phyloP scores from a whole-genome alignment of 2,888 invertebrate genomes.

The Agapostemon virescens region DNA sequence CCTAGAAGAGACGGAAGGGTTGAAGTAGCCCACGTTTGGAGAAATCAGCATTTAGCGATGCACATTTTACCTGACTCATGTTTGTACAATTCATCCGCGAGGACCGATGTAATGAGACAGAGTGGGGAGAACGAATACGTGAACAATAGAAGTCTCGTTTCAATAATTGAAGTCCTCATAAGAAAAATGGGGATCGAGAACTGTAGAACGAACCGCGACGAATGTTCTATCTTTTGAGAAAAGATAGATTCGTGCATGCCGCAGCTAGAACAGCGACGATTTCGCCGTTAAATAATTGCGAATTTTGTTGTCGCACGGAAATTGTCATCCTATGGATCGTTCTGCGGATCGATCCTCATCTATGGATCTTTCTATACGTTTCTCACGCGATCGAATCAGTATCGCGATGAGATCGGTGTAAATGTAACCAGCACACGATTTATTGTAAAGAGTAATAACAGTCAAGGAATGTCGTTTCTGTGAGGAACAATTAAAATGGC shows the following conservation, averaged over 20 bases:
- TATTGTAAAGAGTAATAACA: slow-evolving; percentile 39
- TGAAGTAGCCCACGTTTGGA: slow-evolving; percentile 13
- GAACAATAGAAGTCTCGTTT: slow-evolving; percentile 18
- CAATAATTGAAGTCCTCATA: not conserved
- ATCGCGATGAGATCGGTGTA: not conserved
- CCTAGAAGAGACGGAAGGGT: not conserved
- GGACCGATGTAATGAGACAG: not conserved
- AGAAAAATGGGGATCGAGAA: not conserved
- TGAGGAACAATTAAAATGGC: slow-evolving; percentile 35
- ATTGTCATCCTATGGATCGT: not conserved
- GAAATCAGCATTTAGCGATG: not conserved
- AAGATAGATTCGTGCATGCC: slow-evolving; percentile 27
- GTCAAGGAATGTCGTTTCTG: slow-evolving; percentile 38
- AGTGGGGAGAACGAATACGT: slow-evolving; percentile 18
- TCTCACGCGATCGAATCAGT: not conserved
- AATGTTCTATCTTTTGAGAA: not conserved
- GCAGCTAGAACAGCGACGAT: slow-evolving; percentile 11
- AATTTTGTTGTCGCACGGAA: not conserved
- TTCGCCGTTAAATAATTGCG: not conserved
- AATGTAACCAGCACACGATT: slow-evolving; percentile 29
- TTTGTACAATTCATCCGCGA: not conserved
- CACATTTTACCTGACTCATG: not conserved
- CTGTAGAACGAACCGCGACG: not conserved
- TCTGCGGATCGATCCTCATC: not conserved
- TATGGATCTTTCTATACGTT: not conserved